Conservation (phyloP, 2,797 vertebrate species). For the Amphiprion clarkii region DNA sequence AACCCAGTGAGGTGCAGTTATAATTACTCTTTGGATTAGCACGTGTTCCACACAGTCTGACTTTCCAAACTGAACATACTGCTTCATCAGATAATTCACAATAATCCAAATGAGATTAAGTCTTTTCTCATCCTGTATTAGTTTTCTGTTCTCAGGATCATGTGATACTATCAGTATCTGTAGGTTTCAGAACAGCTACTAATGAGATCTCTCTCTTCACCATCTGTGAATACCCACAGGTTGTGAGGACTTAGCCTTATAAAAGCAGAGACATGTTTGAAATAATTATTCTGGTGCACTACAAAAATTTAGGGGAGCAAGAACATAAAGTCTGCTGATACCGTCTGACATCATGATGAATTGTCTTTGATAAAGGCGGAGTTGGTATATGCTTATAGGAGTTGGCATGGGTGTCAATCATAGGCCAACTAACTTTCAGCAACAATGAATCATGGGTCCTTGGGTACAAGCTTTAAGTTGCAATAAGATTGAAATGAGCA, state of each 20-base stretch:
- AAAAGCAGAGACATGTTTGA: conserved; percentile 20
- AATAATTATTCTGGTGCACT: conserved; percentile 12
- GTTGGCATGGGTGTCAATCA: conserved; percentile 44
- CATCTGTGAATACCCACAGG: neutral
- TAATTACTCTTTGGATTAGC: conserved; percentile 36
- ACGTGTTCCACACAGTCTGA: neutral
- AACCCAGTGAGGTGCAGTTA: conserved; percentile 34
- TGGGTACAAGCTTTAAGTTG: conserved; percentile 46
- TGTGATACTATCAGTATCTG: conserved; percentile 1
- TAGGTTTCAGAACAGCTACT: conserved; percentile 3
- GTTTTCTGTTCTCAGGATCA: neutral
- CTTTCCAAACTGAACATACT: conserved; percentile 24
- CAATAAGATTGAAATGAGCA: conserved; percentile 41
- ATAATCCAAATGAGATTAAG: conserved; percentile 4
- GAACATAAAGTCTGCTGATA: conserved; percentile 42
- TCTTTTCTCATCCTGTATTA: neutral
- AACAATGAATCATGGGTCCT: conserved; percentile 56
- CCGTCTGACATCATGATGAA: conserved; percentile 49
- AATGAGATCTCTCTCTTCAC: neutral
- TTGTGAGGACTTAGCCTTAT: neutral
- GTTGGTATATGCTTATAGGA: conserved; percentile 31
- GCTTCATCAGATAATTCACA: conserved; percentile 14
- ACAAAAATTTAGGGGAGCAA: conserved; percentile 36
- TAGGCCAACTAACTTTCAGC: conserved; percentile 65
- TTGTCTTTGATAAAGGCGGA: conserved; percentile 16